Evolutionary conservation across 2,888 invertebrate species (phyloP).

Genomic region (Drosophila putrida): DNA sequence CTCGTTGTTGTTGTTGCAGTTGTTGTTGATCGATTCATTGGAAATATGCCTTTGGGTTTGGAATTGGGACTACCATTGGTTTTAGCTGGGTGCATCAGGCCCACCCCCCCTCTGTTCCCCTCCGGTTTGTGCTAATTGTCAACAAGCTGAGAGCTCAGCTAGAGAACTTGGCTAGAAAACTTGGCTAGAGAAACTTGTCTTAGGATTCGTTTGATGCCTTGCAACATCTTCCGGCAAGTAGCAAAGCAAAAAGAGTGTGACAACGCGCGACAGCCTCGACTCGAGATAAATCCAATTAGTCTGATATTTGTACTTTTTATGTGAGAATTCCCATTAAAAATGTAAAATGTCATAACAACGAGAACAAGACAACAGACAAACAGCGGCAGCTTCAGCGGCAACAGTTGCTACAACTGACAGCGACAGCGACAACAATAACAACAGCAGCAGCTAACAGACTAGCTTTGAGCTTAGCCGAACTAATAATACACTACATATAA

Average conservation of each 20-base stretch:
- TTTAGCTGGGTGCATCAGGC: constrained; percentile 45
- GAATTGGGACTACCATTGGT: constrained; percentile 54
- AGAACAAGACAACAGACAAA: constrained; percentile 74
- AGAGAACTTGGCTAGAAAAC: constrained; percentile 22
- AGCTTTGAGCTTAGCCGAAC: constrained; percentile 23
- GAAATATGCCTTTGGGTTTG: constrained; percentile 69
- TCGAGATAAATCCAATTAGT: constrained; percentile 85
- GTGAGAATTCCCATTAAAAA: constrained; percentile 84
- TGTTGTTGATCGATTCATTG: constrained; percentile 71
- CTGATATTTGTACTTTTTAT: constrained; percentile 85
- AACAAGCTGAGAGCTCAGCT: constrained; percentile 43
- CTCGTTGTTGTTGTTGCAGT: constrained; percentile 28
- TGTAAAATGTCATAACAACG: constrained; percentile 80
- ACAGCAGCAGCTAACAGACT: constrained; percentile 13
- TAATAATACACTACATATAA: constrained; percentile 40
- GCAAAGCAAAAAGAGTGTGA: constrained; percentile 74
- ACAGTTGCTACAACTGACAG: constrained; percentile 25
- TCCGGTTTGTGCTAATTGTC: constrained; percentile 64
- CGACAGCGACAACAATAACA: constrained; percentile 12
- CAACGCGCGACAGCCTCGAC: constrained; percentile 80
- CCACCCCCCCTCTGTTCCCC: no score
- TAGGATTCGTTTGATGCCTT: constrained; percentile 49
- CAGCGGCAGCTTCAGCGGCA: constrained; percentile 44
- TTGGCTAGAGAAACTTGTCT: constrained; percentile 42
- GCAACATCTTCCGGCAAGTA: constrained; percentile 73